Conservation (phyloP, 2,888 invertebrate genomes). For the Cataglyphis altisquamis region DNA sequence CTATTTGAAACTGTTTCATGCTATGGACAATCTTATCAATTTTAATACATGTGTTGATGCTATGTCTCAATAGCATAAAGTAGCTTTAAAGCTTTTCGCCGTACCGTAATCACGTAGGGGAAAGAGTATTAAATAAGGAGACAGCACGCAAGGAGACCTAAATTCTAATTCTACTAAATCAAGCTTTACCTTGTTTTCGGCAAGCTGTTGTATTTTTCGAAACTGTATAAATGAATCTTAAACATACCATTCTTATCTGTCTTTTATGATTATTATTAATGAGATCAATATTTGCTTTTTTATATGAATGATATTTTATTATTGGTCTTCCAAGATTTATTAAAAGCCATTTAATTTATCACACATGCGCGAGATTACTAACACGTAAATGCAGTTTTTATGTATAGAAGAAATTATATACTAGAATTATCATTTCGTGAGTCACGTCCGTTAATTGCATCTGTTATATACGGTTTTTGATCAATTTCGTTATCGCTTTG, state of each 20-base stretch:
- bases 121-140: neutral
- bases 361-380: neutral
- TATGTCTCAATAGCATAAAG: neutral
- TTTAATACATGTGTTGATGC: neutral
- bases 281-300: neutral
- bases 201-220: neutral
- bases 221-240: conserved; percentile 4
- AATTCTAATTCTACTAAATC: neutral
- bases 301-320: neutral
- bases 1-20: conserved; percentile 19
- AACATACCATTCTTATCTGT: neutral
- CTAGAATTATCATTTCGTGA: neutral
- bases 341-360: neutral
- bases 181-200: neutral
- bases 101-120: neutral
- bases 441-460: neutral
- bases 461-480: neutral
- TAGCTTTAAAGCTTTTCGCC: neutral
- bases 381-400: neutral
- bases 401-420: neutral
- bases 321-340: neutral
- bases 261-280: neutral
- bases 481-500: neutral
- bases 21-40: neutral
- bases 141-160: neutral